Evolutionary conservation across 2,113 vertebrate genomes (phyloP), one percentile per base, ranked within the genome.

Genomic region (Pluvialis apricaria): DNA sequence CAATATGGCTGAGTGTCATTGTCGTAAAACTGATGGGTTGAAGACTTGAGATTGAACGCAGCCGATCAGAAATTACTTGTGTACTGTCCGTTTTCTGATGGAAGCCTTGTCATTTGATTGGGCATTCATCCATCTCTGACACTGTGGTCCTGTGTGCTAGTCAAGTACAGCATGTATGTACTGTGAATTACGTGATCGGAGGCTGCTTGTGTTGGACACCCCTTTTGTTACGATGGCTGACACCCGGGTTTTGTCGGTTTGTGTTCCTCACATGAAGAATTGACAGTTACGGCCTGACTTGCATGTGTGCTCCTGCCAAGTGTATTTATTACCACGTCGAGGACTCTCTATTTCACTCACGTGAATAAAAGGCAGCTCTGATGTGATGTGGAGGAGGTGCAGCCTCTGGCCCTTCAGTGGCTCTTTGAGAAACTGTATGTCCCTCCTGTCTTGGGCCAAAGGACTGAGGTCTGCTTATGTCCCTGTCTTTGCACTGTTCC

Each of bases 131-230:
- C 49, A 24, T 32, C 40, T 36, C 78, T 2, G 5, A n/a, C 55
- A 5, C 0, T 38, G 65, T 13, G 5, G 25, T 66, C 42, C 52
- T 42, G 34, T 55, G 73, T 71, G 84, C 77, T 45, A 24, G 38
- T 49, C 17, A 8, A 25, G 61, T 18, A 9, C 4, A 38, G 28
- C 0, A 1, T 64, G 45, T 4, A 0, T 29, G 24, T 25, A 2
- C 77, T 10, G 24, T 12, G 55, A 70, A 6, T 49, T 62, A 6
- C 4, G 3, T 18, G 38, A 14, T 22, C n/a, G 19, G 79, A 45
- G 77, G 40, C 54, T 44, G 32, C 49, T 38, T 34, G 64, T 49
- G 40, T 15, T 73, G 62, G 71, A 64, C 11, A 20, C 62, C 34
- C 36, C 31, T 72, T 32, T 15, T 38, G 77, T 57, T 69, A 69